phyloP scores from a whole-genome alignment of 2,797 vertebrate genomes.

The Oreonectes daqikongensis region DNA sequence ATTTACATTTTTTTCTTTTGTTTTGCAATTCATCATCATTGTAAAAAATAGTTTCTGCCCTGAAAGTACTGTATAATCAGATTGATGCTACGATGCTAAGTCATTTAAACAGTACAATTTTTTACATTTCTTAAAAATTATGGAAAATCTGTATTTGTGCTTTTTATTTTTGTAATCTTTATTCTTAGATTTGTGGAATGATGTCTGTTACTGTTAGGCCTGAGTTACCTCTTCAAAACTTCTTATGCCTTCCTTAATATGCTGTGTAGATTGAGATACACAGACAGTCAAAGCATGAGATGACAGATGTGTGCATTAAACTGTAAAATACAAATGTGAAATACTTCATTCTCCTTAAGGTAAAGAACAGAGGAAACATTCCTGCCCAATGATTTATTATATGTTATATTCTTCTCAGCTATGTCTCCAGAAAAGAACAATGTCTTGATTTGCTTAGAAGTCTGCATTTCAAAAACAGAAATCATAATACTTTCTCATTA shows the following conservation, averaged over 20 bases:
- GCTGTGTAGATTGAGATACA: neutral
- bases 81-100: too few relatives aligned
- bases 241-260: conserved; percentile 9
- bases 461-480: too few relatives aligned
- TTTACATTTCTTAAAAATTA: too few relatives aligned
- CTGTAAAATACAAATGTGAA: neutral
- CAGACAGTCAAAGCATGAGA: neutral
- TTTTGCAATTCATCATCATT: too few relatives aligned
- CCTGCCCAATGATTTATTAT: too few relatives aligned
- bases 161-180: neutral
- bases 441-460: too few relatives aligned
- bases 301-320: neutral
- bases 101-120: too few relatives aligned
- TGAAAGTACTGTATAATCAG: too few relatives aligned
- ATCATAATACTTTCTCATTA: too few relatives aligned
- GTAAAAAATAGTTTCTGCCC: too few relatives aligned
- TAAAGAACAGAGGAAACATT: neutral
- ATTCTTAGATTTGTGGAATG: conserved; percentile 12
- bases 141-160: neutral
- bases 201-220: conserved; percentile 24
- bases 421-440: neutral
- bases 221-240: neutral
- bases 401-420: too few relatives aligned
- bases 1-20: too few relatives aligned
- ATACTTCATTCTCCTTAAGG: neutral